Conservation (phyloP, 1,140 invertebrate species). For the Drosophila sturtevanti region DNA sequence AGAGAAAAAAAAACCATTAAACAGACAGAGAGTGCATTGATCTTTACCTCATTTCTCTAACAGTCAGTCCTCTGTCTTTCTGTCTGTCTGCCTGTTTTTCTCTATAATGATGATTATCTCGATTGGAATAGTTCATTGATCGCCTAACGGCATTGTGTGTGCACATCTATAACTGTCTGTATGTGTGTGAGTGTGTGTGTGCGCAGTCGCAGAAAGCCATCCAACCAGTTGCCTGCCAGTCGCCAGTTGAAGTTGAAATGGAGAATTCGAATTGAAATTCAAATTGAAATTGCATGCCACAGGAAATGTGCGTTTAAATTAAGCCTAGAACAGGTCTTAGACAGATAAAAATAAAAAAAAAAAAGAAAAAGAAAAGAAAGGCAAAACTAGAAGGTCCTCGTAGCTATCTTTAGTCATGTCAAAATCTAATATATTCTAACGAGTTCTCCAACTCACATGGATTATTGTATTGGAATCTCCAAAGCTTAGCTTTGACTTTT, state of each 20-base stretch:
- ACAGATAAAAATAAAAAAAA: neutral
- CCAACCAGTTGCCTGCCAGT: neutral
- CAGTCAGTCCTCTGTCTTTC: neutral
- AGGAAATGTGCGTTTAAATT: slow-evolving; percentile 2
- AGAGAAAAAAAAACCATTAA: neutral
- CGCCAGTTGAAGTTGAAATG: neutral
- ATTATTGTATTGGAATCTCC: no score
- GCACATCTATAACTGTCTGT: neutral
- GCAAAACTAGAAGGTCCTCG: no score
- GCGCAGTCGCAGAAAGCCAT: slow-evolving; percentile 4
- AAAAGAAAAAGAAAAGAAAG: no score
- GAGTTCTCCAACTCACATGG: no score
- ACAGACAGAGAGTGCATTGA: slow-evolving; percentile 2
- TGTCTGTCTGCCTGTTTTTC: slow-evolving; percentile 1
- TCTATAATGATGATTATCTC: slow-evolving; percentile 8
- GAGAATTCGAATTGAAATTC: neutral
- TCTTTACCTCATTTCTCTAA: neutral
- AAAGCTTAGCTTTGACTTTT: no score
- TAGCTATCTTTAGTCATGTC: no score
- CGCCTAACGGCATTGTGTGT: slow-evolving; percentile 8
- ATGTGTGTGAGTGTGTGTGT: neutral
- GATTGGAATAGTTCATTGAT: slow-evolving; percentile 6
- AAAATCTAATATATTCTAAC: no score
- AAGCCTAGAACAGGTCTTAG: neutral
- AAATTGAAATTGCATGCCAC: neutral